Conservation (phyloP, 2,797 vertebrate species). For the Tachyglossus aculeatus region DNA sequence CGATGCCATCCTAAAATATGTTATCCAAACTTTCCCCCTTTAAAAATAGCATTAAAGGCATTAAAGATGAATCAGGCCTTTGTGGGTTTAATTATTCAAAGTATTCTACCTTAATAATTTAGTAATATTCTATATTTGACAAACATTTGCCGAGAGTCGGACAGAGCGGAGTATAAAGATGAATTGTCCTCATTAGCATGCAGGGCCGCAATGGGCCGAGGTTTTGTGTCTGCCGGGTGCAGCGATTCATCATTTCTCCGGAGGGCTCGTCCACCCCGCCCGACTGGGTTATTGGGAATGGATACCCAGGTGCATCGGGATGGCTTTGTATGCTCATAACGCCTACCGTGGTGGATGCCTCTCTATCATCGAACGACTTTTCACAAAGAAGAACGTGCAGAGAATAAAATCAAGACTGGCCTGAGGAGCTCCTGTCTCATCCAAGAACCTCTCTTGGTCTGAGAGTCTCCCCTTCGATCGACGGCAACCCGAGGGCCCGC, state of each 20-base stretch:
- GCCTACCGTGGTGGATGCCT: no score
- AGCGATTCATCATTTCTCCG: slow-evolving; percentile 21
- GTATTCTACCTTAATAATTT: slow-evolving; percentile 50
- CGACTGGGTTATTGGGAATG: background rate
- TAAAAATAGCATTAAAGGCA: slow-evolving; percentile 34
- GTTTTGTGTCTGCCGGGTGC: slow-evolving; percentile 17
- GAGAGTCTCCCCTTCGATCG: no score
- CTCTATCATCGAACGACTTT: no score
- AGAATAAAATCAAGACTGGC: no score
- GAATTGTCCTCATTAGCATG: slow-evolving; percentile 26
- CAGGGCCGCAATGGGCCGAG: background rate
- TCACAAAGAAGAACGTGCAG: no score
- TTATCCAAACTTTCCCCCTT: slow-evolving; percentile 42
- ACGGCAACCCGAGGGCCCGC: no score
- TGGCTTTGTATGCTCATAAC: background rate
- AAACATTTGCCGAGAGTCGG: slow-evolving; percentile 18
- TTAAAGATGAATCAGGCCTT: slow-evolving; percentile 26
- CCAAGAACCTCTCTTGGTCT: no score
- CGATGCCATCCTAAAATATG: slow-evolving; percentile 39
- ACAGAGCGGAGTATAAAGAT: slow-evolving; percentile 26
- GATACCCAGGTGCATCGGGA: background rate
- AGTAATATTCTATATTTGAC: slow-evolving; percentile 44
- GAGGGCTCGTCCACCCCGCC: background rate
- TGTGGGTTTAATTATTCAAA: slow-evolving; percentile 40
- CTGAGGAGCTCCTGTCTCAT: no score